Evolutionary conservation across 2,797 vertebrate species (phyloP).

Genomic region (Sparidentex hasta): DNA sequence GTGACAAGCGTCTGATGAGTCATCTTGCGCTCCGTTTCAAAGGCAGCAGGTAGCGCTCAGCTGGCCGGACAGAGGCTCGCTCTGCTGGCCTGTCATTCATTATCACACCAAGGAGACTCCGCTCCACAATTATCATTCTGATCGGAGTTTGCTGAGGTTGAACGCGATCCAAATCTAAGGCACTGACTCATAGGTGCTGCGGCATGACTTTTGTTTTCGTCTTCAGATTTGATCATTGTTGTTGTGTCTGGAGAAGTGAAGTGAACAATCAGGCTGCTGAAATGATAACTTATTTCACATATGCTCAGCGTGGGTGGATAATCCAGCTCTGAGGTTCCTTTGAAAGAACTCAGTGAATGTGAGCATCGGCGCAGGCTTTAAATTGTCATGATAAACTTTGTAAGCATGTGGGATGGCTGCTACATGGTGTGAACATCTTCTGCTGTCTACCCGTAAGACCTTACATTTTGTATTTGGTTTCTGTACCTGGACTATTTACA

Average conservation of each 20-base stretch:
- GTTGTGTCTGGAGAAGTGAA: slow-evolving; percentile 5
- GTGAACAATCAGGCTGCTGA: slow-evolving; percentile 4
- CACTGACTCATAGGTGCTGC: slow-evolving; percentile 9
- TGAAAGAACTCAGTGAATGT: background rate
- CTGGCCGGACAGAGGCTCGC: slow-evolving; percentile 2
- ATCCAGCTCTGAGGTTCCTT: slow-evolving; percentile 4
- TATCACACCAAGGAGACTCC: slow-evolving; percentile 32
- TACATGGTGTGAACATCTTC: background rate
- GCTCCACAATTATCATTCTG: slow-evolving; percentile 16
- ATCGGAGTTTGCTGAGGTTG: slow-evolving; percentile 15
- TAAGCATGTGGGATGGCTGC: background rate
- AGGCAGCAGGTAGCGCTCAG: slow-evolving; percentile 17
- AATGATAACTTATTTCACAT: slow-evolving; percentile 22
- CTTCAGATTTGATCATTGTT: background rate
- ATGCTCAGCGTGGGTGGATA: slow-evolving; percentile 5
- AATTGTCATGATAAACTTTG: background rate
- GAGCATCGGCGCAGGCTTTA: background rate
- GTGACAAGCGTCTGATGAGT: slow-evolving; percentile 65
- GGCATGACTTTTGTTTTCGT: slow-evolving; percentile 1
- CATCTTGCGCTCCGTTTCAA: slow-evolving; percentile 41
- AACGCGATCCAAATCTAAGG: slow-evolving; percentile 12
- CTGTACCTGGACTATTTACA: background rate
- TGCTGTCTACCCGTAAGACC: background rate
- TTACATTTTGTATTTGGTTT: background rate
- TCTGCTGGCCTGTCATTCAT: slow-evolving; percentile 36